phyloP scores from a whole-genome alignment of 2,113 vertebrate species.

The Odobenus rosmarus region DNA sequence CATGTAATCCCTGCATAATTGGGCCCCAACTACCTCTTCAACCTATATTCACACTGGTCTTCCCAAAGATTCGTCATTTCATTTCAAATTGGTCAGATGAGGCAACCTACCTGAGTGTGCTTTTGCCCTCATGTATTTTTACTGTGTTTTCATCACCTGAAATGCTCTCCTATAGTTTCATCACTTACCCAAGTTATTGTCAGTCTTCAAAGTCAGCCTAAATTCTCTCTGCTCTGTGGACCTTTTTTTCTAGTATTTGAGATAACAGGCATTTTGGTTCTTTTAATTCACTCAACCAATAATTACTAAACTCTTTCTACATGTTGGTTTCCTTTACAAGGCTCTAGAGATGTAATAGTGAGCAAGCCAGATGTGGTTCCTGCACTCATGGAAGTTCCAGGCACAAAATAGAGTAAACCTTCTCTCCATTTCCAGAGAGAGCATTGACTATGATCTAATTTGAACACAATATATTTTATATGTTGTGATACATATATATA shows the following conservation, averaged over 20 bases:
- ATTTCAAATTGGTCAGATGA: not conserved
- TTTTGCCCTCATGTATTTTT: not conserved
- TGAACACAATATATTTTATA: not conserved
- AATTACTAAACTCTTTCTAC: not conserved
- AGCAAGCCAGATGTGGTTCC: not conserved
- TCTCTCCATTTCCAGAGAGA: not conserved
- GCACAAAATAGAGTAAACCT: not conserved
- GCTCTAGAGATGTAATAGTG: not conserved
- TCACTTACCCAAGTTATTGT: not conserved
- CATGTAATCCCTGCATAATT: not conserved
- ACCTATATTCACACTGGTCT: not conserved
- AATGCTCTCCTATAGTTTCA: not conserved
- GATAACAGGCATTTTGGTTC: not conserved
- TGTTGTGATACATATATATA: not conserved
- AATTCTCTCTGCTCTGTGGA: not conserved
- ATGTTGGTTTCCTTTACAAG: not conserved
- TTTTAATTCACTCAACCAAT: not conserved
- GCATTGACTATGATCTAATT: not conserved
- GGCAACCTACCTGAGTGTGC: not conserved
- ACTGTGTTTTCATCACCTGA: not conserved
- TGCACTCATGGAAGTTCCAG: not conserved
- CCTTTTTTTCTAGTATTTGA: not conserved
- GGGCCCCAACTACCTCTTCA: not conserved
- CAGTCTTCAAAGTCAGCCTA: not conserved
- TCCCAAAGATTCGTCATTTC: not conserved